Percentiles rank a stretch among this genome's conserved stretches.
Evolutionary conservation across 1,140 invertebrate species (phyloP).

Genomic region (Heliconius melpomene): DNA sequence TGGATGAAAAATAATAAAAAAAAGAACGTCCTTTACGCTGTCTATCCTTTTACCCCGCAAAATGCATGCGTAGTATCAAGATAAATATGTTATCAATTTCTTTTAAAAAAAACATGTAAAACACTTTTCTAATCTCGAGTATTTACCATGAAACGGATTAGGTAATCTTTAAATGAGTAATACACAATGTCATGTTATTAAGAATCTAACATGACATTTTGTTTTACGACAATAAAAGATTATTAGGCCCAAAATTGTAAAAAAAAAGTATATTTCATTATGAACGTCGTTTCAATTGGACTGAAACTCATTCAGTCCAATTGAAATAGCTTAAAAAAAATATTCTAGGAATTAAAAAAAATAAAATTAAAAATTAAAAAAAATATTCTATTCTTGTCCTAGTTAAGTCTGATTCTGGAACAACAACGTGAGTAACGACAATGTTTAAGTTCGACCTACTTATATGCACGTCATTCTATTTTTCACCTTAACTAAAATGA

Average conservation of each 20-base stretch:
- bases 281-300: no score
- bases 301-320: no score
- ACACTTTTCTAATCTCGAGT: neutral
- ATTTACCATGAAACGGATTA: neutral
- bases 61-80: neutral
- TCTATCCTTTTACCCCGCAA: no score
- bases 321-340: no score
- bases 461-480: neutral
- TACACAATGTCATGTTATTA: neutral
- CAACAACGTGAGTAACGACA: neutral
- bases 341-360: no score
- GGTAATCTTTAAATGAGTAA: neutral
- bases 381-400: neutral
- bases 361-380: no score
- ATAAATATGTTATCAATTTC: neutral
- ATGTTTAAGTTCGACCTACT: neutral
- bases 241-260: no score
- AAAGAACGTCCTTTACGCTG: no score
- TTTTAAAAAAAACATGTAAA: neutral
- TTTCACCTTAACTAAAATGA: neutral
- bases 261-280: no score
- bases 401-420: neutral
- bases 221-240: neutral
- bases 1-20: no score
- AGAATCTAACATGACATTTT: no score